Conservation (phyloP, 2,888 invertebrate genomes). For the Pyrrhia umbra region DNA sequence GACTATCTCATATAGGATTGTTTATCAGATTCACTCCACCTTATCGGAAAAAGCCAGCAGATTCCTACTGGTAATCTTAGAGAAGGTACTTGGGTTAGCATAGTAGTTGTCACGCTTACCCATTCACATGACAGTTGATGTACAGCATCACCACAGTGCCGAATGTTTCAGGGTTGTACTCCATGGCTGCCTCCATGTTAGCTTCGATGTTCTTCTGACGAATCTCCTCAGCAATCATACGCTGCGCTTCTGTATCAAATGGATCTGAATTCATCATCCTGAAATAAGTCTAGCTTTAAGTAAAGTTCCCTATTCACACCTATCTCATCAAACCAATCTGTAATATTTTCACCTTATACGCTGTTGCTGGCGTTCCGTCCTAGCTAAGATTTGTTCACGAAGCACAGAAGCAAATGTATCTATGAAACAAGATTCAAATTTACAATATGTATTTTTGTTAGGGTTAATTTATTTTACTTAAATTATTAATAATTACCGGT, state of each 20-base stretch:
- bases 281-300: constrained; percentile 49
- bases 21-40: too few relatives aligned
- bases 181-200: constrained; percentile 99
- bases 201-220: constrained; percentile 98
- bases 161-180: constrained; percentile 99
- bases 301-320: constrained; percentile 27
- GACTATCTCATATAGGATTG: too few relatives aligned
- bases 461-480: constrained; percentile 13
- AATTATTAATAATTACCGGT: background rate
- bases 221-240: constrained; percentile 98
- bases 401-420: constrained; percentile 95
- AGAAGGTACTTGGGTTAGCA: too few relatives aligned
- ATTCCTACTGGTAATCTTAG: too few relatives aligned
- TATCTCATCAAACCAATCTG: constrained; percentile 39
- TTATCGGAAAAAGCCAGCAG: too few relatives aligned
- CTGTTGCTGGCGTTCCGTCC: constrained; percentile 95
- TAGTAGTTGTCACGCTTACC: constrained; percentile 84
- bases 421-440: constrained; percentile 75
- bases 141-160: constrained; percentile 99
- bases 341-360: constrained; percentile 88
- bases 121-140: constrained; percentile 99
- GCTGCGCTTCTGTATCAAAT: constrained; percentile 98
- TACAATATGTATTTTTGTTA: constrained; percentile 43
- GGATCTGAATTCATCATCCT: constrained; percentile 98
- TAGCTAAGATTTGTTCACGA: constrained; percentile 94